phyloP scores from a whole-genome alignment of 2,888 invertebrate genomes.

The Eupithecia centaureata region DNA sequence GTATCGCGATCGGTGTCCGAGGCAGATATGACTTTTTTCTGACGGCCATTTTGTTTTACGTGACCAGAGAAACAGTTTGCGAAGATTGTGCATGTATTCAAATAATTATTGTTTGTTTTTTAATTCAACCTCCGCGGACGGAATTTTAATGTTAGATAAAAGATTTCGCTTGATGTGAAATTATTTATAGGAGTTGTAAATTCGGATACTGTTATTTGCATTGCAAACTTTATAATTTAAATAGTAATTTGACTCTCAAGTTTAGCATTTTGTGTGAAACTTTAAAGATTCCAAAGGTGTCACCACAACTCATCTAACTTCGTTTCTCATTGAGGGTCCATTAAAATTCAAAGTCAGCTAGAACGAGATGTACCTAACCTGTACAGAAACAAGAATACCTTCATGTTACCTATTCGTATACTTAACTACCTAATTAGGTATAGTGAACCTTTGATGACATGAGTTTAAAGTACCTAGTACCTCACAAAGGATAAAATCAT shows the following conservation, averaged over 20 bases:
- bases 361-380: conserved; percentile 16
- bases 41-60: conserved; percentile 70
- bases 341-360: conserved; percentile 31
- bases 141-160: conserved; percentile 63
- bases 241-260: conserved; percentile 32
- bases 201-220: conserved; percentile 25
- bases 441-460: not conserved
- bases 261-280: conserved; percentile 28
- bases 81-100: conserved; percentile 76
- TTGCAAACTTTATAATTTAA: conserved; percentile 30
- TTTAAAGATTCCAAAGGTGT: conserved; percentile 34
- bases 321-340: conserved; percentile 36
- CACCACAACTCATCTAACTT: conserved; percentile 36
- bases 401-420: not conserved
- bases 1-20: conserved; percentile 80
- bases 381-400: not conserved
- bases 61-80: conserved; percentile 69
- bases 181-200: conserved; percentile 40
- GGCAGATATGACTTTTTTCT: conserved; percentile 63
- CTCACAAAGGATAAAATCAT: not conserved
- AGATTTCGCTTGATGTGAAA: conserved; percentile 48
- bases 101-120: conserved; percentile 72
- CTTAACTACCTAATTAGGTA: not conserved
- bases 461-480: not conserved
- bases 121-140: conserved; percentile 55